A percentile compares a stretch with the other conserved stretches of the same genome.
Evolutionary conservation across 2,888 invertebrate genomes (phyloP).

Genomic region (Ochlodes sylvanus): DNA sequence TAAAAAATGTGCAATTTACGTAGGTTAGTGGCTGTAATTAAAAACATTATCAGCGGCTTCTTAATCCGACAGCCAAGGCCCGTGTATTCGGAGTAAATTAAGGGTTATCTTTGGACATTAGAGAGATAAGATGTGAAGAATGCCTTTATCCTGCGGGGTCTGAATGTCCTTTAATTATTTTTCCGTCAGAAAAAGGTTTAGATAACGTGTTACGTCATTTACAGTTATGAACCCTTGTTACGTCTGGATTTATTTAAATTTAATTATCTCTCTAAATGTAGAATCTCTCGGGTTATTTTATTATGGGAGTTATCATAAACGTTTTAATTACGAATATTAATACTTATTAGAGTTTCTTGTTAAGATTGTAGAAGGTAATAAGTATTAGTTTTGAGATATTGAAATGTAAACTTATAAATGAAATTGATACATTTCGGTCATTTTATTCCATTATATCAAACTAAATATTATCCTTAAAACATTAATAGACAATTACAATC

Average conservation of each 20-base stretch:
- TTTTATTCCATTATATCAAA: no score
- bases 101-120: conserved; percentile 39
- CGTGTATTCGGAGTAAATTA: conserved; percentile 43
- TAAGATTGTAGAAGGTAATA: no score
- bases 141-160: conserved; percentile 34
- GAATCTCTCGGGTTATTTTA: conserved; percentile 2
- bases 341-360: no score
- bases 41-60: conserved; percentile 28
- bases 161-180: conserved; percentile 37
- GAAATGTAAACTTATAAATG: no score
- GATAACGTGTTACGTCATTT: conserved; percentile 33
- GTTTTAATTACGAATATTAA: conserved; percentile 10
- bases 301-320: neutral
- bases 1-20: neutral
- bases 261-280: conserved; percentile 22
- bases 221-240: conserved; percentile 34
- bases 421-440: no score
- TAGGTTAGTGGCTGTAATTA: conserved; percentile 3
- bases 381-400: no score
- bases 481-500: no score
- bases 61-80: conserved; percentile 28
- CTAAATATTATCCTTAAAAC: no score
- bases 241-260: conserved; percentile 32
- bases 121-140: conserved; percentile 43
- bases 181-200: conserved; percentile 26